Conservation (phyloP, 2,113 vertebrate genomes). For the Synodontis membranacea region DNA sequence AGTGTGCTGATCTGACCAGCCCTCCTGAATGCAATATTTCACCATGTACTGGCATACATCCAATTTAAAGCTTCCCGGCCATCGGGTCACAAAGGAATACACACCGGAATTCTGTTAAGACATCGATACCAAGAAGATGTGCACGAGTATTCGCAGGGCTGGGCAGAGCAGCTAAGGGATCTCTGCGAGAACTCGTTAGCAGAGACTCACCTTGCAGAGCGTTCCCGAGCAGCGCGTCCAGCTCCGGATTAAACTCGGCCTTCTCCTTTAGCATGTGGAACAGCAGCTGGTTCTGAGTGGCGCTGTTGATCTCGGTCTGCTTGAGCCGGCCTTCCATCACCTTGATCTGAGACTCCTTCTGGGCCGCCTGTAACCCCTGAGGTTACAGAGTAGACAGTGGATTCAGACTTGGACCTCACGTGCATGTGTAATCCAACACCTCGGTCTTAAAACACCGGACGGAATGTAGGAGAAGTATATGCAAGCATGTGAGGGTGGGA, state of each 20-base stretch:
- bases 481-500: neutral
- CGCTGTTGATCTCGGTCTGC: conserved; percentile 95
- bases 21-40: conserved; percentile 19
- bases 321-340: conserved; percentile 94
- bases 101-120: neutral
- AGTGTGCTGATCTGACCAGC: conserved; percentile 55
- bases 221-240: conserved; percentile 92
- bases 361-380: conserved; percentile 93
- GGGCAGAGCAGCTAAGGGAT: conserved; percentile 5
- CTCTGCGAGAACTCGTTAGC: neutral
- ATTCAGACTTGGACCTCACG: neutral
- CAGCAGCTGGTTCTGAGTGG: conserved; percentile 94
- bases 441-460: neutral
- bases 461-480: neutral
- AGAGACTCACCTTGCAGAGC: conserved; percentile 88
- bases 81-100: neutral
- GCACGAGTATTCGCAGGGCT: neutral
- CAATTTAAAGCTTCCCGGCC: neutral
- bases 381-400: too few species aligned
- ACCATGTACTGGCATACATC: neutral
- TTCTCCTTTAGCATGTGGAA: conserved; percentile 99
- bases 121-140: neutral
- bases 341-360: conserved; percentile 96
- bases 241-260: conserved; percentile 93
- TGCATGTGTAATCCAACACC: neutral